These are phyloP conservation scores for Drosophila auraria DNA, from an alignment of 1,140 invertebrate genomes.

Conservation along the genomic window DNA sequence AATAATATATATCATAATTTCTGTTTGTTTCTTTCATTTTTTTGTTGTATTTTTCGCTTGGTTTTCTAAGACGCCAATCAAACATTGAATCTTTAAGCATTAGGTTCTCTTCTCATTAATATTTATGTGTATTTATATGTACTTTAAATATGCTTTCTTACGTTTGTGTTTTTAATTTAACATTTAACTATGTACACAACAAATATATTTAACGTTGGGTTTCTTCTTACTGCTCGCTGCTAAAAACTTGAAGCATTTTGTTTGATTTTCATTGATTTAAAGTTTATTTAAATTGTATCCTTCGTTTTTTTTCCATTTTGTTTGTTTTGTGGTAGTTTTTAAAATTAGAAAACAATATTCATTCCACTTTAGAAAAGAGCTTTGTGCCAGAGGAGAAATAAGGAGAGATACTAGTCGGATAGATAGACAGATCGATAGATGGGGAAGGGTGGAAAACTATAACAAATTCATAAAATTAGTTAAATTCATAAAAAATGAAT, in stretches of 20 bases:
- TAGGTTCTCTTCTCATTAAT: conserved; percentile 40
- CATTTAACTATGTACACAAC: conserved; percentile 83
- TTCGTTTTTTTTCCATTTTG: conserved; percentile 8
- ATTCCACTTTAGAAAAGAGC: conserved; percentile 47
- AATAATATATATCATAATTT: conserved; percentile 78
- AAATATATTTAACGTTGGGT: conserved; percentile 81
- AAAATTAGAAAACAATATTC: conserved; percentile 81
- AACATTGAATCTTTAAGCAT: conserved; percentile 76
- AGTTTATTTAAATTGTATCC: conserved; percentile 34
- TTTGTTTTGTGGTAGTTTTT: conserved; percentile 57
- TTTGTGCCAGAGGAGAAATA: conserved; percentile 59
- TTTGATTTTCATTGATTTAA: conserved; percentile 52
- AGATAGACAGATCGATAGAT: neutral
- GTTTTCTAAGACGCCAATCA: conserved; percentile 69
- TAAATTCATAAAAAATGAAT: conserved; percentile 80
- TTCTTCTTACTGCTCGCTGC: conserved; percentile 53
- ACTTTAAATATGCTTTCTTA: conserved; percentile 68
- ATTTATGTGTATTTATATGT: conserved; percentile 53
- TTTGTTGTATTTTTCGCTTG: conserved; percentile 51
- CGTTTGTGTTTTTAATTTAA: conserved; percentile 65
- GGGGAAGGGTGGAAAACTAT: conserved; percentile 38
- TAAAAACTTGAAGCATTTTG: conserved; percentile 72
- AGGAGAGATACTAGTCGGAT: conserved; percentile 12
- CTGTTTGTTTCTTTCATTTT: conserved; percentile 33
- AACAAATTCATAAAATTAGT: conserved; percentile 57